phyloP scores from a whole-genome alignment of 2,113 vertebrate genomes.

The Micronycteris hirsuta region DNA sequence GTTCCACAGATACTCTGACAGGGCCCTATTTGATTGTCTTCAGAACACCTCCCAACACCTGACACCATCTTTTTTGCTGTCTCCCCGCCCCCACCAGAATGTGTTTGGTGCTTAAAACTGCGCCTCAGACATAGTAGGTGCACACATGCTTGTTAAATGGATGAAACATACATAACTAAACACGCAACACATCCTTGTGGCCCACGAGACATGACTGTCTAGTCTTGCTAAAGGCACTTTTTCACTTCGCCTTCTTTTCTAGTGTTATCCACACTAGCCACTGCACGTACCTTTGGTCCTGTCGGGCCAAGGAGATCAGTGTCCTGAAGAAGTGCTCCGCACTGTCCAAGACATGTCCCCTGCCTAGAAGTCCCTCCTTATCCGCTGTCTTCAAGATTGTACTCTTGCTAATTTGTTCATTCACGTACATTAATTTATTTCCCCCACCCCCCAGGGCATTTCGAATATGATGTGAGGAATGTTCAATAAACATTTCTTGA shows the following conservation, averaged over 20 bases:
- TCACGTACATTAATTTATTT: neutral
- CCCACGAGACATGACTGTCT: neutral
- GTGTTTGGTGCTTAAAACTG: neutral
- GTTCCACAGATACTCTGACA: neutral
- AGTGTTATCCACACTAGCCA: neutral
- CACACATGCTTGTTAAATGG: neutral
- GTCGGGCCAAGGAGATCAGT: neutral
- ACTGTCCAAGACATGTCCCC: neutral
- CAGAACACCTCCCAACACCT: neutral
- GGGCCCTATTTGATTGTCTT: neutral
- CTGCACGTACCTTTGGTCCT: neutral
- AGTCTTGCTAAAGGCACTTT: neutral
- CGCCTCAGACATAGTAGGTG: too few species aligned
- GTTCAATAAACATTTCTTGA: neutral
- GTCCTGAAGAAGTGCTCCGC: neutral
- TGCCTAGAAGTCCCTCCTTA: neutral
- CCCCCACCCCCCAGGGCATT: neutral
- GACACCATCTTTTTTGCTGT: neutral
- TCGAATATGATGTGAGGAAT: neutral
- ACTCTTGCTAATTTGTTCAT: neutral
- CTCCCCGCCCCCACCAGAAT: neutral
- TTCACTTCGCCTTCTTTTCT: neutral
- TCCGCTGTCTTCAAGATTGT: neutral
- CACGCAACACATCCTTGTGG: neutral
- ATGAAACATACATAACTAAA: neutral